Evolutionary conservation across 2,888 invertebrate genomes (phyloP).

Genomic region (Stenodema calcarata): DNA sequence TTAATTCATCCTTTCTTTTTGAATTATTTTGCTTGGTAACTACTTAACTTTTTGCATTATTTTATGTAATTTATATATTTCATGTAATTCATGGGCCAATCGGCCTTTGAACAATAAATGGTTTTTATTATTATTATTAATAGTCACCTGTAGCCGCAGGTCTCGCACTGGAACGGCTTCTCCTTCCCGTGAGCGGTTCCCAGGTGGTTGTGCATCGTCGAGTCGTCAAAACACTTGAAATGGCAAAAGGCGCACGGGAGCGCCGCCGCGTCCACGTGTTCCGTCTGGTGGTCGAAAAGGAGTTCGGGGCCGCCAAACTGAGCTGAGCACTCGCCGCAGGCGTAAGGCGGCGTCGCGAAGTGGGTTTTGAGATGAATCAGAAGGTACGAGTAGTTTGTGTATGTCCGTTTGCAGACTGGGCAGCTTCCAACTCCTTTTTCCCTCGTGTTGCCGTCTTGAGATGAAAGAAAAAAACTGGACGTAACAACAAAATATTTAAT

Average conservation of each 20-base stretch:
- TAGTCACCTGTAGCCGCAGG: background rate
- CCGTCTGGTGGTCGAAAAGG: background rate
- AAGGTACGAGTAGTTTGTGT: background rate
- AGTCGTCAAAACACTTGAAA: conserved; percentile 15
- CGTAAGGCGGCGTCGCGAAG: background rate
- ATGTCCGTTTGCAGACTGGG: no score
- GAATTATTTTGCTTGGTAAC: no score
- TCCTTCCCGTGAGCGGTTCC: background rate
- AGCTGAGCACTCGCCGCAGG: background rate
- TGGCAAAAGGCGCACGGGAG: background rate
- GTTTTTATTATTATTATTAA: no score
- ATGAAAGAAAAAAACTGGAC: no score
- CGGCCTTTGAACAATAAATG: no score
- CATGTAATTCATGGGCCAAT: no score
- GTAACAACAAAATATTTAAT: no score
- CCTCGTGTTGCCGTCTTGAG: no score
- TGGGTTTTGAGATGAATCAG: background rate
- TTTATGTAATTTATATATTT: no score
- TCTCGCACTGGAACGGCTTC: background rate
- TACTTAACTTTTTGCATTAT: no score
- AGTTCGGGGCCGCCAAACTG: background rate
- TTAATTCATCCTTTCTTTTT: no score
- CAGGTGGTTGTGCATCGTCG: conserved; percentile 10
- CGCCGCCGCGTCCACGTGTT: background rate
- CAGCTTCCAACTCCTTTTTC: no score